Evolutionary conservation across 1,140 invertebrate genomes (phyloP).

Genomic region (Phthorimaea operculella): DNA sequence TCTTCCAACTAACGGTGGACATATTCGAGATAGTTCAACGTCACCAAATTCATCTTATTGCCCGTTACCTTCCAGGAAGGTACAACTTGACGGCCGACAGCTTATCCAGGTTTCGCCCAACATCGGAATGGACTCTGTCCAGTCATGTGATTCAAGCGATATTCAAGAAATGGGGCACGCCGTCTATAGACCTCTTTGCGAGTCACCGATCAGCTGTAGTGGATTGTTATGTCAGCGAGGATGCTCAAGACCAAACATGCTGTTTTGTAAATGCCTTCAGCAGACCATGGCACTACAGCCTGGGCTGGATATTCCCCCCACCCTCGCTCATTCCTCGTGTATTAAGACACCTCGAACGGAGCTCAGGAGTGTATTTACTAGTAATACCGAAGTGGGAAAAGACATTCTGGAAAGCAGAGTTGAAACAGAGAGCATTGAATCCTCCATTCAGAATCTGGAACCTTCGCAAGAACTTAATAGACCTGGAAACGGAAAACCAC

Average conservation of each 20-base stretch:
- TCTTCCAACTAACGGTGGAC: too few relatives aligned
- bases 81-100: too few relatives aligned
- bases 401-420: constrained; percentile 12
- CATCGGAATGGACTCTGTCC: background rate
- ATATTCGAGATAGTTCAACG: too few relatives aligned
- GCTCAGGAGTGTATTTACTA: constrained; percentile 8
- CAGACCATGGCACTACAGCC: constrained; percentile 22
- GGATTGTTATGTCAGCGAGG: constrained; percentile 20
- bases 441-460: constrained; percentile 9
- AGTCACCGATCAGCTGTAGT: constrained; percentile 18
- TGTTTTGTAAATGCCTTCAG: constrained; percentile 27
- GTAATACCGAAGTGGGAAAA: constrained; percentile 12
- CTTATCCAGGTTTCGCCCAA: too few relatives aligned
- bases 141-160: background rate
- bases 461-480: background rate
- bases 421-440: constrained; percentile 4
- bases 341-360: constrained; percentile 19
- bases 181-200: background rate
- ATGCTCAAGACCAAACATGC: constrained; percentile 18
- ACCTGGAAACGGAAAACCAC: constrained; percentile 3
- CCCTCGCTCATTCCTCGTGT: constrained; percentile 27
- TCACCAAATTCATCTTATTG: too few relatives aligned
- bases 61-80: too few relatives aligned
- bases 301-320: constrained; percentile 29
- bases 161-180: background rate